Base-by-base conservation (phyloP, 1,140 invertebrate species). In the Copidosoma floridanum region DNA sequence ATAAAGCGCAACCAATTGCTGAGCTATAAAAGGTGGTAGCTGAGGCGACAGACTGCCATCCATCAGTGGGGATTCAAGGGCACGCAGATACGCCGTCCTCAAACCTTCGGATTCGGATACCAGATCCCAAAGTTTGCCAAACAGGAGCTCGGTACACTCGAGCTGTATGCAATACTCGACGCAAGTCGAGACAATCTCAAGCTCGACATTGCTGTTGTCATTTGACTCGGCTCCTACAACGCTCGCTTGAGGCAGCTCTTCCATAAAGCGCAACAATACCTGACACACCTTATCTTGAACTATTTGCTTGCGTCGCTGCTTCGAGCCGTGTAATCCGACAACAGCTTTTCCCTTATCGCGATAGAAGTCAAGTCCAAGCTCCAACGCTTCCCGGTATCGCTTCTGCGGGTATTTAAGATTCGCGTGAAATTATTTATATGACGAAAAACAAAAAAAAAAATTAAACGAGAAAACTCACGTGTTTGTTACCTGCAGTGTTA, bases 291-390 rank as follows among this genome's bases (percentile, higher is more conserved):
- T 85, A 18, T 86, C 82, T 38, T 82, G 78, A 3, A 88, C 82
- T 56, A 86, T 78, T 64, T 84, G 80, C 67, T 84, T 83, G 26
- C 84, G 81, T 52, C 83, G 82, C 51, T 83, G 76, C 41, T 82
- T 82, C 4, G 82, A 81, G 24, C 85, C 85, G 71, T 82, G 74
- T 18, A 86, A 70, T 32, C 85, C 85, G 8, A 86, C 79, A 14
- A 87, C 82, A 3, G 87, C 87, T 74, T 89, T 88, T 0, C 85
- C 87, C 67, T 84, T 85, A 44, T 88, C 88, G 64, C 88, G 82
- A 66, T 88, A 88, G 70, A 91, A 87, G 4, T 87, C 85, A 50
- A 87, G 76, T 37, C 86, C 86, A 24, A 91, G 72, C 7, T 83
- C 77, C 16, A 91, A 71, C 3, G 88, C 88, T 71, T 88, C 86